phyloP scores from a whole-genome alignment of 2,888 invertebrate genomes.

The Phyllotreta cruciferae region DNA sequence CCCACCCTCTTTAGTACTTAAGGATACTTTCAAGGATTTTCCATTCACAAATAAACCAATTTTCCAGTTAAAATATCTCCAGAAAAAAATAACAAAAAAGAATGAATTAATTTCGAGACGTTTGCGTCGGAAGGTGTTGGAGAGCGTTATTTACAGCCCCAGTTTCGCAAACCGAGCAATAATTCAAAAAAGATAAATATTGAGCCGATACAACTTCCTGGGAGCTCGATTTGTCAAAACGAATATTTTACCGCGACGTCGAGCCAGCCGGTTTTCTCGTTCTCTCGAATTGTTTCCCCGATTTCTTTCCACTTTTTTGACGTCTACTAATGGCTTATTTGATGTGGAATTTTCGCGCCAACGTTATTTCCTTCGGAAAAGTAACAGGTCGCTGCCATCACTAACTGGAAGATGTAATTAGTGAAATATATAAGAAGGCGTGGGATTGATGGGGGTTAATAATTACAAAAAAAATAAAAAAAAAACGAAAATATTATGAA shows the following conservation, averaged over 20 bases:
- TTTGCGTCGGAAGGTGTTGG: not conserved
- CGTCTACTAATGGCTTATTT: constrained; percentile 34
- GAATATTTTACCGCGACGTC: constrained; percentile 16
- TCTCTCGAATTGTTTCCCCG: constrained; percentile 26
- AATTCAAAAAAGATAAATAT: constrained; percentile 23
- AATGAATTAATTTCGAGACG: constrained; percentile 6
- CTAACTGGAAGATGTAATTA: too few relatives aligned
- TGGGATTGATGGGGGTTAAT: too few relatives aligned
- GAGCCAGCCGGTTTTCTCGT: not conserved
- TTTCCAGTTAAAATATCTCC: not conserved
- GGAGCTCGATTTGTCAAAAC: constrained; percentile 24
- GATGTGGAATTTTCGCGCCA: constrained; percentile 24
- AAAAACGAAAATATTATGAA: too few relatives aligned
- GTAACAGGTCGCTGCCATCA: too few relatives aligned
- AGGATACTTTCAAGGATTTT: too few relatives aligned
- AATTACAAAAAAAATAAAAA: too few relatives aligned
- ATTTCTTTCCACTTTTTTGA: constrained; percentile 27
- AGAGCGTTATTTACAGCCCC: constrained; percentile 18
- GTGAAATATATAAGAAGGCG: too few relatives aligned
- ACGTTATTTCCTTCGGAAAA: constrained; percentile 3
- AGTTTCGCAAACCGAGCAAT: constrained; percentile 9
- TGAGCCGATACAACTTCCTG: constrained; percentile 18
- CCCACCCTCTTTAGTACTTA: too few relatives aligned
- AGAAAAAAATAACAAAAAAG: not conserved
- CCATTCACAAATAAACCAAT: too few relatives aligned